Conservation (phyloP, 1,140 invertebrate species). For the Zaprionus camerounensis region DNA sequence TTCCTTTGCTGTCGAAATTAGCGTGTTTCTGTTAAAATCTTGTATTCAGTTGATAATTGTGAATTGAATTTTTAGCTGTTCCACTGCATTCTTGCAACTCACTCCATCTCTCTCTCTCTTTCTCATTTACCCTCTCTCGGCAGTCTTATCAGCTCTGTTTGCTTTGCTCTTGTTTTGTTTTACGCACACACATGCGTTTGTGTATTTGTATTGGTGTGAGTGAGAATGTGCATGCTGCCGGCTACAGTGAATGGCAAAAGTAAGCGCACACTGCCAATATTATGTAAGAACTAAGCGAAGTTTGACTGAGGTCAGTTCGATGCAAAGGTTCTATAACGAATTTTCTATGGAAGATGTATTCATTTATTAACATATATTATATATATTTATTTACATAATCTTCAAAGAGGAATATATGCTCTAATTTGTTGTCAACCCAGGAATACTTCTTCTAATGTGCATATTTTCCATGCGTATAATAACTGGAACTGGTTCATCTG, state of each 20-base stretch:
- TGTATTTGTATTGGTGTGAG: conserved; percentile 4
- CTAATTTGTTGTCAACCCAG: neutral
- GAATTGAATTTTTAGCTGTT: conserved; percentile 10
- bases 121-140: conserved; percentile 2
- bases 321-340: neutral
- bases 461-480: neutral
- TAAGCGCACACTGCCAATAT: conserved; percentile 40
- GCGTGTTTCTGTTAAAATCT: conserved; percentile 39
- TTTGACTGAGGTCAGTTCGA: conserved; percentile 22
- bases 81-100: conserved; percentile 10
- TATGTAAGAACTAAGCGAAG: conserved; percentile 58
- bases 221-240: conserved; percentile 21
- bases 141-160: conserved; percentile 64
- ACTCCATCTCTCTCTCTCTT: neutral
- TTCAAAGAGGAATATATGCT: neutral
- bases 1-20: conserved; percentile 54
- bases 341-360: neutral
- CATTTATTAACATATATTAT: no score
- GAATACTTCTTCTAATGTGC: neutral
- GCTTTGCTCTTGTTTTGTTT: conserved; percentile 62
- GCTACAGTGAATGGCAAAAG: conserved; percentile 44
- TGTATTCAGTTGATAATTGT: conserved; percentile 21
- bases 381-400: neutral
- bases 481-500: neutral
- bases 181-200: conserved; percentile 18